Evolutionary conservation across 2,888 invertebrate species (phyloP).

Genomic region (Ditula angustiorana): DNA sequence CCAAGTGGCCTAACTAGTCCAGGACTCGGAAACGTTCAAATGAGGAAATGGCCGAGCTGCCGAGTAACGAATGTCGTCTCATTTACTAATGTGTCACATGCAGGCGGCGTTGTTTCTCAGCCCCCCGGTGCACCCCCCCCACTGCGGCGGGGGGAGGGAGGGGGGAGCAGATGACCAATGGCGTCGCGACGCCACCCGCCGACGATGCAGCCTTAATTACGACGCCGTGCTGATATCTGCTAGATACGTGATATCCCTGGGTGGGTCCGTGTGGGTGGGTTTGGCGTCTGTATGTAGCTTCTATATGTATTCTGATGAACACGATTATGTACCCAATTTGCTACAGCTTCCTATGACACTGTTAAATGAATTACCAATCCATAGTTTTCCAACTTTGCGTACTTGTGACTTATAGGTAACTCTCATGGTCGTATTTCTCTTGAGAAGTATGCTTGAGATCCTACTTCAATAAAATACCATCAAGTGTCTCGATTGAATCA

Average conservation of each 20-base stretch:
- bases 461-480: neutral
- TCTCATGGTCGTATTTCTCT: no score
- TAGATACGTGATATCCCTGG: constrained; percentile 40
- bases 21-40: constrained; percentile 55
- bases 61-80: constrained; percentile 85
- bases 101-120: constrained; percentile 83
- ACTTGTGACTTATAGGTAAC: neutral
- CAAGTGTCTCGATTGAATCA: neutral
- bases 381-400: neutral
- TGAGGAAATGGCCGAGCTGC: constrained; percentile 77
- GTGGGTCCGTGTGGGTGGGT: constrained; percentile 17
- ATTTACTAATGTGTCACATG: constrained; percentile 86
- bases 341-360: neutral
- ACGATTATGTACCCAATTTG: neutral
- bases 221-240: constrained; percentile 52
- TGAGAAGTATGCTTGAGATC: no score
- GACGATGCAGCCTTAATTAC: constrained; percentile 77
- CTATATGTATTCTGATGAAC: neutral
- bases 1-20: constrained; percentile 21
- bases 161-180: constrained; percentile 72
- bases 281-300: neutral
- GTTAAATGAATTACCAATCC: no score
- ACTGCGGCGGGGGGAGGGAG: constrained; percentile 23
- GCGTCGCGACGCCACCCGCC: constrained; percentile 60
- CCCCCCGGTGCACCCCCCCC: constrained; percentile 39